Base-by-base conservation (phyloP, 2,113 vertebrate species). In the Neodon shergylaensis region DNA sequence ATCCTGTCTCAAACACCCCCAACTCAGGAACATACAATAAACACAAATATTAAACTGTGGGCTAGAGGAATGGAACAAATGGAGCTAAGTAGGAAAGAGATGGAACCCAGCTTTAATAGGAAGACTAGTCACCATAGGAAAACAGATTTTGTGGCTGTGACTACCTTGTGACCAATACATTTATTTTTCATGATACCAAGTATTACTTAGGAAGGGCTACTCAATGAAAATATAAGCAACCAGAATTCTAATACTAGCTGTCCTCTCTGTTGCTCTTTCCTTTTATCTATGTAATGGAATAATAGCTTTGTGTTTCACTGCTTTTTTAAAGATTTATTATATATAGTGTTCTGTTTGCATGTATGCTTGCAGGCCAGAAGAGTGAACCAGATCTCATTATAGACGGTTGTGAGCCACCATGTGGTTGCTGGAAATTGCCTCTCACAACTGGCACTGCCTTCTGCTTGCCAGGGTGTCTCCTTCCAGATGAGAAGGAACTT, bases 191-290 rank as follows among this genome's bases (percentile, higher is more conserved):
- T n/a, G 33, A n/a, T 70, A 76, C 11, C 26, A 13, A 77, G 10
- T 74, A 85, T 81, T 92, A 36, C 24, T n/a, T 88, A 28, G 83
- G 42, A 70, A 97, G 88, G 85, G 66, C 68, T 47, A 22, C 36
- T 58, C 52, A 82, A 58, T 79, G 31, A 79, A 42, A 78, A 54
- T 24, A 24, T 33, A 3, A 85, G 26, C 39, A 66, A 61, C 21
- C 36, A 76, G 74, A 94, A 92, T n/a, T 95, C 85, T 87, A 74
- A 89, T 82, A n/a, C 33, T 79, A 33, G 16, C 5, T n/a, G 24
- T 65, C 12, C 12, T 92, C 44, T 76, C 70, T 73, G 52, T 17
- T 12, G 8, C 7, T n/a, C 58, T 63, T 92, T 70, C n/a, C 42
- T 66, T 49, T 68, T 63, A 65, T 24, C 42, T 93, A 54, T 42